Conservation (phyloP, 2,113 vertebrate genomes). For the Geococcyx californianus region DNA sequence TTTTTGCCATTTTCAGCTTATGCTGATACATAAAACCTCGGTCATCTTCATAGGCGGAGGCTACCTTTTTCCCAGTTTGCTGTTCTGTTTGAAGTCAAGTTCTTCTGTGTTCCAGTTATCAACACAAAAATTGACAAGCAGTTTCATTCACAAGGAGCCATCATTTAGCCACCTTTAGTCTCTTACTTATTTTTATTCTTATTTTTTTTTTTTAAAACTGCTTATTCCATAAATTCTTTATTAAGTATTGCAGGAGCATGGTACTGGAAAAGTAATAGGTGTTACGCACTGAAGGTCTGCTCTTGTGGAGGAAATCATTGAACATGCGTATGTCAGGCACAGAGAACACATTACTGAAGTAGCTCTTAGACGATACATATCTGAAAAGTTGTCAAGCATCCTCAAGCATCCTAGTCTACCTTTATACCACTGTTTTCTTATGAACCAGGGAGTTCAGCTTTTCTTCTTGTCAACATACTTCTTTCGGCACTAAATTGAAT, state of each 20-base stretch:
- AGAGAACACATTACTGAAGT: not conserved
- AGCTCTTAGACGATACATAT: not conserved
- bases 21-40: not conserved
- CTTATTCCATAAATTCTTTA: not conserved
- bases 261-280: not conserved
- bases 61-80: not conserved
- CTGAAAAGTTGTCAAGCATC: not conserved
- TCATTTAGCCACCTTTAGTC: not conserved
- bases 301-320: not conserved
- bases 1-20: not conserved
- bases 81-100: not conserved
- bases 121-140: not conserved
- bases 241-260: not conserved
- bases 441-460: not conserved
- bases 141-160: not conserved
- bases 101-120: not conserved
- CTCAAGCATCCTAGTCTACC: not conserved
- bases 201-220: not conserved
- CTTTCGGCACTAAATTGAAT: not conserved
- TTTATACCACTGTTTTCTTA: not conserved
- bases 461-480: not conserved
- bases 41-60: not conserved
- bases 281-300: not conserved
- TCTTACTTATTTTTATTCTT: not conserved
- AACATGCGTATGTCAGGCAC: not conserved